A percentile compares a stretch with the other conserved stretches of the same genome.
Evolutionary conservation across 2,888 invertebrate genomes (phyloP).

Genomic region (Oxyteleia sp.): DNA sequence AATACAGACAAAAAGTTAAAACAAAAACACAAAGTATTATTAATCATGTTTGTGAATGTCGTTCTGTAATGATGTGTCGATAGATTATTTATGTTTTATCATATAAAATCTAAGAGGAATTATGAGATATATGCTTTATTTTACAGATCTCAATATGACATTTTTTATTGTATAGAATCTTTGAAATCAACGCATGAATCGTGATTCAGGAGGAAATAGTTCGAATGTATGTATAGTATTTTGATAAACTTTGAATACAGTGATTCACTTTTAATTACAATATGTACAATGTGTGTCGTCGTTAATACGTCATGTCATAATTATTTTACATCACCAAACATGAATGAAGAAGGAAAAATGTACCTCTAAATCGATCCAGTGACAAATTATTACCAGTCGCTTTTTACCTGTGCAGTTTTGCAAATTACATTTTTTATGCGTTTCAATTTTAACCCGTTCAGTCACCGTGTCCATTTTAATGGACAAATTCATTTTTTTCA

Average conservation of each 20-base stretch:
- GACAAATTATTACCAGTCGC: background rate
- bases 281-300: background rate
- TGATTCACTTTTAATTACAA: constrained; percentile 5
- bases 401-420: background rate
- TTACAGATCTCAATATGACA: constrained; percentile 1
- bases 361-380: background rate
- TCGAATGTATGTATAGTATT: constrained; percentile 6
- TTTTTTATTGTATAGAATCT: constrained; percentile 1
- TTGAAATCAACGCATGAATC: no score
- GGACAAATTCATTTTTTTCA: no score
- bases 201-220: no score
- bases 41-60: background rate
- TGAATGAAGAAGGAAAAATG: background rate
- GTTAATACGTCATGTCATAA: background rate
- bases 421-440: background rate
- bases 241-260: constrained; percentile 3
- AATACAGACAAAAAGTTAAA: no score
- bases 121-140: constrained; percentile 4
- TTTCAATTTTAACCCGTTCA: no score
- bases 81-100: constrained; percentile 4
- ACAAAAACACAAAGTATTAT: background rate
- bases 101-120: constrained; percentile 25
- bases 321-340: constrained; percentile 10
- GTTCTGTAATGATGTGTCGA: background rate
- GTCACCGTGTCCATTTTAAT: no score